Evolutionary conservation across 2,797 vertebrate genomes (phyloP).

Genomic region (Scleropages formosus): DNA sequence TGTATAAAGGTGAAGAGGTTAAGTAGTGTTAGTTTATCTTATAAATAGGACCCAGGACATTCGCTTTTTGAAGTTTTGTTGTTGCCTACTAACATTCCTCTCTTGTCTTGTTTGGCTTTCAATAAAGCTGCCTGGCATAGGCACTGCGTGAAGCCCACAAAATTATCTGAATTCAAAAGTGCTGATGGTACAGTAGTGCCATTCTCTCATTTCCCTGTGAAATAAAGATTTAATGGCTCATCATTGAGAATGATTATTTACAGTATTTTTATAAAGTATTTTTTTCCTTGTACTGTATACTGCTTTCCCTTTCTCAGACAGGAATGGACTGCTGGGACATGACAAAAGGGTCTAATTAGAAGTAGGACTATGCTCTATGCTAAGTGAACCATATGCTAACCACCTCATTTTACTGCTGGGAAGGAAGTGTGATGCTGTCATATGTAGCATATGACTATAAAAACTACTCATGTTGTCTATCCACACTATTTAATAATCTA

Average conservation of each 20-base stretch:
- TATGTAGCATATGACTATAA: conserved; percentile 49
- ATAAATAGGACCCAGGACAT: conserved; percentile 36
- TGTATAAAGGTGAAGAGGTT: conserved; percentile 40
- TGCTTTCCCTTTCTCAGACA: conserved; percentile 55
- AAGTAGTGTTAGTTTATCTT: conserved; percentile 46
- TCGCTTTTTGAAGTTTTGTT: conserved; percentile 27
- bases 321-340: conserved; percentile 46
- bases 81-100: conserved; percentile 2
- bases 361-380: conserved; percentile 42
- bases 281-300: no score
- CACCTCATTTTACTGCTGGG: conserved; percentile 51
- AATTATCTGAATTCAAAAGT: no score
- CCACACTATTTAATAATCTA: not conserved
- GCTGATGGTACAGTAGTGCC: no score
- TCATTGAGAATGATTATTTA: no score
- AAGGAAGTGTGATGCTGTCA: conserved; percentile 60
- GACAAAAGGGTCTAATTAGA: conserved; percentile 46
- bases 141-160: no score
- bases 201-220: not conserved
- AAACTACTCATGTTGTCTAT: conserved; percentile 54
- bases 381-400: conserved; percentile 55
- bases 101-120: no score
- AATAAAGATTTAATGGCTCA: not conserved
- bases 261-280: conserved; percentile 29
- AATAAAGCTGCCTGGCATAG: no score